phyloP scores from a whole-genome alignment of 1,140 invertebrate species.

The Macrostomum lignano region DNA sequence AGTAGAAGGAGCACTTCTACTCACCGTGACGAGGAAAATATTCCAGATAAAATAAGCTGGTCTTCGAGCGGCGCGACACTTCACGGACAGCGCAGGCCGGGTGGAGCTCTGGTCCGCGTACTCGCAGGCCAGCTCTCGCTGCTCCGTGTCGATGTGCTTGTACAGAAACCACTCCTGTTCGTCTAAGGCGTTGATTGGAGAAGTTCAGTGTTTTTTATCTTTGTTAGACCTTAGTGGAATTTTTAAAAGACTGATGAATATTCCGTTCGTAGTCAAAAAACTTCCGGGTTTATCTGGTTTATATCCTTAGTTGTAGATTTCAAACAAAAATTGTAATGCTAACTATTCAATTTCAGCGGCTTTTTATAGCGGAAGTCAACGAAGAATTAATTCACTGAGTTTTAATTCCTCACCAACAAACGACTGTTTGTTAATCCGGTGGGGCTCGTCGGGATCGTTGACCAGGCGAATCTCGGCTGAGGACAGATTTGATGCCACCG shows the following conservation, averaged over 20 bases:
- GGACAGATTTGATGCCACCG: conserved; percentile 11
- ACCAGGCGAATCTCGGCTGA: conserved; percentile 11
- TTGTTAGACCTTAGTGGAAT: conserved; percentile 9
- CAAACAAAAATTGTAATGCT: too few species aligned
- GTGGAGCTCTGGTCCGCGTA: background rate
- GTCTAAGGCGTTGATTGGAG: conserved; percentile 2
- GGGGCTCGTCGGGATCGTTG: conserved; percentile 13
- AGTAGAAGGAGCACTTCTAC: background rate
- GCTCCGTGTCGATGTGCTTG: conserved; percentile 1
- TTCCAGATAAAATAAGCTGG: conserved; percentile 10
- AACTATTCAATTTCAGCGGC: too few species aligned
- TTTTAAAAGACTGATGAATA: too few species aligned
- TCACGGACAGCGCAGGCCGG: conserved; percentile 8
- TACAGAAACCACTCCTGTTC: conserved; percentile 12
- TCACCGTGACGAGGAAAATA: conserved; percentile 9
- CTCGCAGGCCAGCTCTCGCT: background rate
- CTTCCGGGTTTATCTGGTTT: too few species aligned
- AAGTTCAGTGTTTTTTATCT: background rate
- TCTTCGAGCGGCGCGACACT: conserved; percentile 9
- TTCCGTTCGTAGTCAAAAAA: too few species aligned
- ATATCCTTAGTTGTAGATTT: too few species aligned
- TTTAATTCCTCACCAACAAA: conserved; percentile 1
- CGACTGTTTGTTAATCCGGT: conserved; percentile 11
- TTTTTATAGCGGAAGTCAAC: too few species aligned
- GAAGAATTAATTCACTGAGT: too few species aligned